Conservation (phyloP, 1,140 invertebrate genomes). For the Trichomalopsis sarcophagae region DNA sequence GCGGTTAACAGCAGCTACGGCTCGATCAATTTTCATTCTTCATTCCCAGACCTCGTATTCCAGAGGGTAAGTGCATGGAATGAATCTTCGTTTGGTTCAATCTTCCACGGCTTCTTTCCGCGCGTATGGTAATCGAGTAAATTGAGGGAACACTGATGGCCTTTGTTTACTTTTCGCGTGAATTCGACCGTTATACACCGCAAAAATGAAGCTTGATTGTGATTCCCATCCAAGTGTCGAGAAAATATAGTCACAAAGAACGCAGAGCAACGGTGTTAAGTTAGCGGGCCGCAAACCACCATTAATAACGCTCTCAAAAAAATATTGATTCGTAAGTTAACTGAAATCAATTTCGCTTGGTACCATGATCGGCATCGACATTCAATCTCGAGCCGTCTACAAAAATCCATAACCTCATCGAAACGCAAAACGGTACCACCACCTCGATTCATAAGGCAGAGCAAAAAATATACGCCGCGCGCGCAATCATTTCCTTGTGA, state of each 20-base stretch:
- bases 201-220: too few relatives aligned
- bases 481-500: slow-evolving; percentile 42
- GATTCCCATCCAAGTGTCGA: too few relatives aligned
- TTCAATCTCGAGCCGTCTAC: slow-evolving; percentile 7
- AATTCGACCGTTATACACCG: too few relatives aligned
- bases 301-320: background rate
- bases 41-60: background rate
- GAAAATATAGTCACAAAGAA: too few relatives aligned
- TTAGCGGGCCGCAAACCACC: background rate
- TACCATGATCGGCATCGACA: background rate
- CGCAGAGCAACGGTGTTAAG: background rate
- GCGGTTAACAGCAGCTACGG: background rate
- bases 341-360: slow-evolving; percentile 32
- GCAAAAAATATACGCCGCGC: background rate
- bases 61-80: background rate
- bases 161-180: too few relatives aligned
- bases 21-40: slow-evolving; percentile 37
- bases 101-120: background rate
- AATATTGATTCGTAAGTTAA: background rate
- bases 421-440: slow-evolving; percentile 35
- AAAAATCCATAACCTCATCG: background rate
- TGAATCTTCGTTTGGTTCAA: slow-evolving; percentile 7
- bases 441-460: slow-evolving; percentile 13
- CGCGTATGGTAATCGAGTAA: background rate
- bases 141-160: background rate